Conservation (phyloP, 2,888 invertebrate species). For the Ligdia adustata region DNA sequence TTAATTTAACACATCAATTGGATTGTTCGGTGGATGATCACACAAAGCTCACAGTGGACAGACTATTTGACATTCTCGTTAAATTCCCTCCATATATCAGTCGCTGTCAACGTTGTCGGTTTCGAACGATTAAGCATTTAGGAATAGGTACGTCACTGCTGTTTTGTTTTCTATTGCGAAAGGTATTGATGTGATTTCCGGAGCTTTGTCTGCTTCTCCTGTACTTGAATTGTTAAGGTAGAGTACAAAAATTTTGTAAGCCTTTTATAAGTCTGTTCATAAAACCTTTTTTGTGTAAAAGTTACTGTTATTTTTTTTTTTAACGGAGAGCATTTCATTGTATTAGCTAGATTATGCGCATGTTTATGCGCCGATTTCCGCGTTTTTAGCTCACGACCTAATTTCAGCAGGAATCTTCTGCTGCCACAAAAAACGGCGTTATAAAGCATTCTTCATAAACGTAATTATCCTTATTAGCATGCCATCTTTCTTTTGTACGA, state of each 20-base stretch:
- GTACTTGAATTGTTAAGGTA: constrained; percentile 1
- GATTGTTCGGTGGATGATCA: constrained; percentile 33
- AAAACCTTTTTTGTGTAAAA: too few species aligned
- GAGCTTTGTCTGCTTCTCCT: constrained; percentile 10
- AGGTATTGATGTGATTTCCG: constrained; percentile 19
- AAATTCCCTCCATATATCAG: constrained; percentile 37
- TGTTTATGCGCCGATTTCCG: constrained; percentile 24
- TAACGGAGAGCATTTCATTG: too few species aligned
- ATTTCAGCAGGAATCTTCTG: constrained; percentile 28
- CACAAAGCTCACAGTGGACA: constrained; percentile 35
- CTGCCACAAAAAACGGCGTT: constrained; percentile 26
- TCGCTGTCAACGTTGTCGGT: constrained; percentile 34
- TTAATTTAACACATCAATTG: constrained; percentile 41
- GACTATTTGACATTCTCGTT: constrained; percentile 39
- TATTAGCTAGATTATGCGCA: too few species aligned
- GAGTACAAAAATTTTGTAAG: constrained; percentile 8
- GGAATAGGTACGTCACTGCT: constrained; percentile 25
- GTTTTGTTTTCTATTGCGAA: constrained; percentile 22
- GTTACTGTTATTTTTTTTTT: constrained; percentile 17
- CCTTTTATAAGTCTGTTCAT: too few species aligned
- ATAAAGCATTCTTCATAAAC: constrained; percentile 29
- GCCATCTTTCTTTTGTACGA: constrained; percentile 19
- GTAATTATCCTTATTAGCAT: constrained; percentile 37
- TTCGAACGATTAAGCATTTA: constrained; percentile 32
- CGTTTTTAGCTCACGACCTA: constrained; percentile 35